These are phyloP conservation scores for Pangasius djambal DNA, from an alignment of 2,797 vertebrate species.

Conservation along the genomic window DNA sequence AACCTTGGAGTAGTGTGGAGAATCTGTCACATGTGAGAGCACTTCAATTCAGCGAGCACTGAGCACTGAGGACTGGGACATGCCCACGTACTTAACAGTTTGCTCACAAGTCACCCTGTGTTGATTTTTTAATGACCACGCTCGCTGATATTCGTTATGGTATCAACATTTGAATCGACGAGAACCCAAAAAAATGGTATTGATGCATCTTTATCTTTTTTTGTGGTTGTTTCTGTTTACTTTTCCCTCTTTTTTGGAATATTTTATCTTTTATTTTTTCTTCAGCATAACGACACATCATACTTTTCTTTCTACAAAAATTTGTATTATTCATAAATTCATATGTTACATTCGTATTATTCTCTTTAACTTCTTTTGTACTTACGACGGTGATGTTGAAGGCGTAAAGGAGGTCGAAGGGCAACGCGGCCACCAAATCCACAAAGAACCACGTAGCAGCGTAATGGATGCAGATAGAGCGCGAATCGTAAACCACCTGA, in stretches of 20 bases:
- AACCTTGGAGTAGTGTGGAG: neutral
- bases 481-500: constrained; percentile 91
- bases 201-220: too few species aligned
- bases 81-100: too few species aligned
- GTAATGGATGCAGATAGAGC: constrained; percentile 95
- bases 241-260: too few species aligned
- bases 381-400: constrained; percentile 97
- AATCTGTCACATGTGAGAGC: neutral
- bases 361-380: constrained; percentile 29
- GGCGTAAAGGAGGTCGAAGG: constrained; percentile 95
- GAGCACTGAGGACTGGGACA: neutral
- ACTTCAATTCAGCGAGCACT: neutral
- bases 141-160: too few species aligned
- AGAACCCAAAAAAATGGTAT: too few species aligned
- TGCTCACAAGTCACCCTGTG: too few species aligned
- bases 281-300: too few species aligned
- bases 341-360: neutral
- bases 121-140: too few species aligned
- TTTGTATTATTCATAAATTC: neutral
- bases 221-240: too few species aligned
- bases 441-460: constrained; percentile 98
- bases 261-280: too few species aligned
- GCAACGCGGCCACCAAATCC: constrained; percentile 93
- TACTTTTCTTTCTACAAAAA: neutral
- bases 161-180: too few species aligned